Conservation (phyloP, 2,797 vertebrate genomes). For the Pelochelys cantorii region DNA sequence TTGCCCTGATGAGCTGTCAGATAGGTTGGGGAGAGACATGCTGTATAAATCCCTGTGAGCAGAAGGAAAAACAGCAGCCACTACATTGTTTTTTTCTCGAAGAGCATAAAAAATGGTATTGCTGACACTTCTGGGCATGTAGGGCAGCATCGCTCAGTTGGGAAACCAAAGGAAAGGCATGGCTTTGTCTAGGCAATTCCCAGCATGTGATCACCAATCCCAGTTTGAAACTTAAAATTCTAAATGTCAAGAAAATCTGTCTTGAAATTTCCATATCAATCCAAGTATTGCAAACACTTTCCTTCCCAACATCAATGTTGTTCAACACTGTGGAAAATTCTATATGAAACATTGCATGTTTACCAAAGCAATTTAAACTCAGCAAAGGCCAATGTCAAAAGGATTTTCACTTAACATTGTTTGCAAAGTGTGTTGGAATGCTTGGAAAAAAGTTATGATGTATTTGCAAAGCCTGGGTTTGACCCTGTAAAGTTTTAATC, state of each 20-base stretch:
- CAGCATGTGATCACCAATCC: background rate
- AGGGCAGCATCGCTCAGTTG: background rate
- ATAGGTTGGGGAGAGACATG: background rate
- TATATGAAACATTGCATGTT: background rate
- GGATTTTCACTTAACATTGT: constrained; percentile 53
- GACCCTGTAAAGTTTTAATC: constrained; percentile 27
- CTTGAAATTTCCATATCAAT: background rate
- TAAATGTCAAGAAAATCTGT: background rate
- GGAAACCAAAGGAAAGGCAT: background rate
- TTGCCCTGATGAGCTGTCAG: background rate
- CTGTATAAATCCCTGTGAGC: background rate
- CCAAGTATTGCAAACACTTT: constrained; percentile 54
- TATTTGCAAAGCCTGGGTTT: constrained; percentile 39
- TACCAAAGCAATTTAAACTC: constrained; percentile 58
- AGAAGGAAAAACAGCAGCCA: background rate
- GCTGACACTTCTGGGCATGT: background rate
- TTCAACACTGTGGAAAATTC: constrained; percentile 58
- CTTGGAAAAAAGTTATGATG: background rate
- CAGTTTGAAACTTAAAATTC: background rate
- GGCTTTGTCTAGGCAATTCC: background rate
- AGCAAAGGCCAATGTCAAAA: constrained; percentile 42
- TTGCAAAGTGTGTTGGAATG: constrained; percentile 49
- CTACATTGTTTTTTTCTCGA: background rate
- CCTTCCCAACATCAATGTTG: constrained; percentile 69
- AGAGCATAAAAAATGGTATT: background rate